phyloP scores from a whole-genome alignment of 1,140 invertebrate species.

The Trichonephila clavata region DNA sequence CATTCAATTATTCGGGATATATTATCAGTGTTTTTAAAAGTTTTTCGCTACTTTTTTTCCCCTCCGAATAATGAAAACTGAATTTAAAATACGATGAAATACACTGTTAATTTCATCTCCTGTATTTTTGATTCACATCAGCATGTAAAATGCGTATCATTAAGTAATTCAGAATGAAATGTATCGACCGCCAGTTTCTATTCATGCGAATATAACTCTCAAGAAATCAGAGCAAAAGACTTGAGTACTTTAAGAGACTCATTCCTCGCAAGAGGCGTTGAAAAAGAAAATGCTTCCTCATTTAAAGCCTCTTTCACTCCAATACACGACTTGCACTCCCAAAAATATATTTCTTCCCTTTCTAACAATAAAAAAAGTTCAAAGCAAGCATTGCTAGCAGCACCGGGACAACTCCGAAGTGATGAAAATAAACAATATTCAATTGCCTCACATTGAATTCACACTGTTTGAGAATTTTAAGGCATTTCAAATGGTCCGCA shows the following conservation, averaged over 20 bases:
- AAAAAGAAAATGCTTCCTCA: slow-evolving; percentile 4
- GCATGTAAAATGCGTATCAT: too few relatives aligned
- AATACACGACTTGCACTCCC: neutral
- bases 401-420: slow-evolving; percentile 8
- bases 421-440: slow-evolving; percentile 42
- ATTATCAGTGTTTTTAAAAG: too few relatives aligned
- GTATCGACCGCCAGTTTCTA: neutral
- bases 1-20: too few relatives aligned
- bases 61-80: too few relatives aligned
- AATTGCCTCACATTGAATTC: neutral
- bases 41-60: too few relatives aligned
- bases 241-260: neutral
- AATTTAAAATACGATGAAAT: too few relatives aligned
- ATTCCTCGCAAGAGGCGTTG: neutral
- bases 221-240: neutral
- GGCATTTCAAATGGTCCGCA: neutral
- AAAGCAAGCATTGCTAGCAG: neutral
- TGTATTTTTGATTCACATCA: too few relatives aligned
- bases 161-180: neutral
- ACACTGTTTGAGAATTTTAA: neutral
- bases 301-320: neutral
- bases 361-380: neutral
- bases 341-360: neutral
- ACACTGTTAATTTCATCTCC: too few relatives aligned
- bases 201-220: neutral